These are phyloP conservation scores for Sthenelais limicola DNA, from an alignment of 2,888 invertebrate genomes.

Conservation along the genomic window DNA sequence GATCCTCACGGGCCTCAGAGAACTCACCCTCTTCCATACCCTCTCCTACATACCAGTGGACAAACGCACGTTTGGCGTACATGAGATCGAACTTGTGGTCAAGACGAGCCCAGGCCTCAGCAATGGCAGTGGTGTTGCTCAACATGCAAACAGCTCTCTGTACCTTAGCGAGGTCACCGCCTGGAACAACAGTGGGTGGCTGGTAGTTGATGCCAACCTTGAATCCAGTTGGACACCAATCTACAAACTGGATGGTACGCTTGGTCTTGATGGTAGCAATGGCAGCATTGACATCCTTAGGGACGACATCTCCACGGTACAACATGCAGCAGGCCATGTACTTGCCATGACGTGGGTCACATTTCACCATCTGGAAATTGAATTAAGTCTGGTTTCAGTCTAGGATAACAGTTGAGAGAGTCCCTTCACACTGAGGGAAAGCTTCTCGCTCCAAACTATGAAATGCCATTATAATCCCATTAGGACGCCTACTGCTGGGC, in stretches of 20 bases:
- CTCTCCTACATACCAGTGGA: constrained; percentile 24
- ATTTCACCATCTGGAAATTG: constrained; percentile 81
- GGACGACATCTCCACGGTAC: constrained; percentile 67
- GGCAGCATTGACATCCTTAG: constrained; percentile 82
- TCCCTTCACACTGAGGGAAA: too few species aligned
- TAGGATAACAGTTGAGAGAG: too few species aligned
- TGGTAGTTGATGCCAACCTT: constrained; percentile 20
- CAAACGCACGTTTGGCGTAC: constrained; percentile 17
- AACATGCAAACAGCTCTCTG: constrained; percentile 20
- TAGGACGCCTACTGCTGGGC: too few species aligned
- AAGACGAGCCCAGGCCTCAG: constrained; percentile 8
- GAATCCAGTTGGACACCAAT: constrained; percentile 17
- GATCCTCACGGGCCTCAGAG: too few species aligned
- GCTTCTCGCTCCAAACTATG: too few species aligned
- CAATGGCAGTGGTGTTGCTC: constrained; percentile 20
- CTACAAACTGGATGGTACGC: constrained; percentile 51
- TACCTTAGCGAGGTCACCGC: constrained; percentile 7
- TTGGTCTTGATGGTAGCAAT: constrained; percentile 68
- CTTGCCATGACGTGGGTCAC: constrained; percentile 9
- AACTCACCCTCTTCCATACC: too few species aligned
- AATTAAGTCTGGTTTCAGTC: too few species aligned
- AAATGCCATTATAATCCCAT: too few species aligned
- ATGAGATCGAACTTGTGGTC: constrained; percentile 23
- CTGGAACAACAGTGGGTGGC: constrained; percentile 14
- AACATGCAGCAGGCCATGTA: constrained; percentile 13